Evolutionary conservation across 2,888 invertebrate genomes (phyloP).

Genomic region (Hylaea fasciaria): DNA sequence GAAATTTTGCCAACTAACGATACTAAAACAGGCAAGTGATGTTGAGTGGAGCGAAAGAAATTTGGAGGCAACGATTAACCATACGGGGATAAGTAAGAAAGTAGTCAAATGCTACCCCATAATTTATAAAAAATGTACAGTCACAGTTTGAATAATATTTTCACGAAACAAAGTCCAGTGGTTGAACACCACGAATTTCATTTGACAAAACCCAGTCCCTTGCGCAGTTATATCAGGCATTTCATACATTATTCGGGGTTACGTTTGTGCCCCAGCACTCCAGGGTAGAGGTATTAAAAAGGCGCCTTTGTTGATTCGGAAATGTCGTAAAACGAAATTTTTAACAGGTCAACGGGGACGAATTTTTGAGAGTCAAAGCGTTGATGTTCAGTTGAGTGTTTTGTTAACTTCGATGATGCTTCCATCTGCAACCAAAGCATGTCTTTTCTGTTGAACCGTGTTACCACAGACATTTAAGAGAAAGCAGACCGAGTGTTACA

Average conservation of each 20-base stretch:
- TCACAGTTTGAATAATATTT: not conserved
- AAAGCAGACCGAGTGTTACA: too few species aligned
- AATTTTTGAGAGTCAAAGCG: not conserved
- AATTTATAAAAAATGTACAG: too few species aligned
- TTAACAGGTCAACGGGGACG: constrained; percentile 7
- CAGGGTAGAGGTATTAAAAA: constrained; percentile 12
- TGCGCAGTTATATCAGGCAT: constrained; percentile 8
- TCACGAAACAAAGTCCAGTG: not conserved
- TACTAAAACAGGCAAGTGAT: too few species aligned
- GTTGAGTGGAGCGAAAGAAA: too few species aligned
- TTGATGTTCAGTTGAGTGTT: not conserved
- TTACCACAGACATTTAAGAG: too few species aligned
- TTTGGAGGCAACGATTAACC: too few species aligned
- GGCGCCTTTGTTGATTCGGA: constrained; percentile 18
- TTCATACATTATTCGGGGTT: constrained; percentile 16
- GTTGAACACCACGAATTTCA: constrained; percentile 6
- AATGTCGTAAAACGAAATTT: constrained; percentile 16
- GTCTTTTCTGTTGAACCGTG: too few species aligned
- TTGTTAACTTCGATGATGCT: too few species aligned
- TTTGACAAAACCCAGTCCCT: constrained; percentile 5
- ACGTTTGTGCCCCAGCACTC: constrained; percentile 3
- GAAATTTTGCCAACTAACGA: too few species aligned
- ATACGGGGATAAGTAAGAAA: too few species aligned
- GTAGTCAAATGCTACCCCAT: too few species aligned
- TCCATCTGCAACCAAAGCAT: too few species aligned